These are phyloP conservation scores for Agapornis roseicollis DNA, from an alignment of 2,113 vertebrate genomes.

Conservation along the genomic window DNA sequence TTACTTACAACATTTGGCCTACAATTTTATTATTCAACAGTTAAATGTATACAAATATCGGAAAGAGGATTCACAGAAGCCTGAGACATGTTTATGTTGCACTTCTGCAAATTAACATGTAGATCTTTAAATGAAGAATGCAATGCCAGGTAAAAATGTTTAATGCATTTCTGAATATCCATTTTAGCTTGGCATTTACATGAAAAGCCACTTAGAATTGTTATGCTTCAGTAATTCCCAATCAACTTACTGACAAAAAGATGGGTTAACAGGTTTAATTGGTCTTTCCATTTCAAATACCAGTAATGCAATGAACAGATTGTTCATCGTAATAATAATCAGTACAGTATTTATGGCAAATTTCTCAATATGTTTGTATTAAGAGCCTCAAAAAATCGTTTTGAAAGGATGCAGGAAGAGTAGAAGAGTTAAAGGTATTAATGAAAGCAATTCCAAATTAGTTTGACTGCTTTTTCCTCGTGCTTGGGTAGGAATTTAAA, in stretches of 20 bases:
- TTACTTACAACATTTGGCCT: not conserved
- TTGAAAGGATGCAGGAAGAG: not conserved
- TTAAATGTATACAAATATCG: not conserved
- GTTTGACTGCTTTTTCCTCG: not conserved
- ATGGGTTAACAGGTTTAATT: slow-evolving; percentile 64
- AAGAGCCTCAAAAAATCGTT: slow-evolving; percentile 7
- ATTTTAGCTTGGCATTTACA: slow-evolving; percentile 51
- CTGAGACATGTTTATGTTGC: not conserved
- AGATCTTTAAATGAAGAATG: slow-evolving; percentile 34
- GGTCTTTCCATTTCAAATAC: slow-evolving; percentile 60
- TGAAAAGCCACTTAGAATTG: slow-evolving; percentile 61
- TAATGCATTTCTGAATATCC: slow-evolving; percentile 65
- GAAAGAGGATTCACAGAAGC: not conserved
- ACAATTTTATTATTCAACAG: not conserved
- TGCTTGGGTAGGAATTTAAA: not conserved
- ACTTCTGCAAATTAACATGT: slow-evolving; percentile 37
- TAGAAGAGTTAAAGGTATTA: not conserved
- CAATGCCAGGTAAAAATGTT: slow-evolving; percentile 37
- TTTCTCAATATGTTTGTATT: slow-evolving; percentile 28
- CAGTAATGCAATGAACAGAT: slow-evolving; percentile 46
- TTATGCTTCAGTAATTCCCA: slow-evolving; percentile 53
- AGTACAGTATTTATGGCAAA: slow-evolving; percentile 47
- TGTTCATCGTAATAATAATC: slow-evolving; percentile 48
- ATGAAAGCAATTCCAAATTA: not conserved
- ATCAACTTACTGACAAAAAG: slow-evolving; percentile 63